Percentiles rank a stretch among this genome's conserved stretches.
Evolutionary conservation across 2,113 vertebrate species (phyloP).

Genomic region (Scalopus aquaticus): DNA sequence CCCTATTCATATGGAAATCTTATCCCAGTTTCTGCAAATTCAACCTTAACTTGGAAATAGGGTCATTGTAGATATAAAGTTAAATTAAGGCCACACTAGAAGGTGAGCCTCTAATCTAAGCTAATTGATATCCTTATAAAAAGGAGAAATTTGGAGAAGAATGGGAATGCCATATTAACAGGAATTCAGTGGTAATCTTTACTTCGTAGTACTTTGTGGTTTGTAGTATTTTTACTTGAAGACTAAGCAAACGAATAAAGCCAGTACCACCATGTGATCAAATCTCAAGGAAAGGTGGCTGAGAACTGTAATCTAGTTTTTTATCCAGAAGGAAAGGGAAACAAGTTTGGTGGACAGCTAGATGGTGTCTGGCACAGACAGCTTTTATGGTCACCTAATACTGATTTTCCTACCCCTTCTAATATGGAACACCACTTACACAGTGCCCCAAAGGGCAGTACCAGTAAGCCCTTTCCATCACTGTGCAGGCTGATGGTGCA

Average conservation of each 20-base stretch:
- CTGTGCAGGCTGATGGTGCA: neutral
- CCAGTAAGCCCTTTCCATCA: neutral
- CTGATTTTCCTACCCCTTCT: neutral
- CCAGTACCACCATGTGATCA: neutral
- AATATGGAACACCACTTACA: neutral
- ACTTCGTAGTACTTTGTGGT: neutral
- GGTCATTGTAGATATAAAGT: neutral
- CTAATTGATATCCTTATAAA: neutral
- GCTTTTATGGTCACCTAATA: neutral
- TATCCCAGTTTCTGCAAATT: neutral
- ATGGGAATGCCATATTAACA: neutral
- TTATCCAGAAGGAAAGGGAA: neutral
- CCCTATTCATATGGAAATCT: neutral
- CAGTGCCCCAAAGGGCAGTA: neutral
- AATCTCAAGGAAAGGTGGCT: neutral
- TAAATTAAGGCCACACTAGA: neutral
- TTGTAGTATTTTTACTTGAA: neutral
- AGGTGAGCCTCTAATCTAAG: neutral
- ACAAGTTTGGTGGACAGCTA: neutral
- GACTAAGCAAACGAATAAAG: neutral
- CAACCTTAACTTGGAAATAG: neutral
- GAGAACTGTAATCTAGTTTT: neutral
- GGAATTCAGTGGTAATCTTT: neutral
- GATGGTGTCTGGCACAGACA: neutral
- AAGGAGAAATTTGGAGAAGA: neutral